Evolutionary conservation across 2,113 vertebrate genomes (phyloP).

Genomic region (Melanocharis versteri): DNA sequence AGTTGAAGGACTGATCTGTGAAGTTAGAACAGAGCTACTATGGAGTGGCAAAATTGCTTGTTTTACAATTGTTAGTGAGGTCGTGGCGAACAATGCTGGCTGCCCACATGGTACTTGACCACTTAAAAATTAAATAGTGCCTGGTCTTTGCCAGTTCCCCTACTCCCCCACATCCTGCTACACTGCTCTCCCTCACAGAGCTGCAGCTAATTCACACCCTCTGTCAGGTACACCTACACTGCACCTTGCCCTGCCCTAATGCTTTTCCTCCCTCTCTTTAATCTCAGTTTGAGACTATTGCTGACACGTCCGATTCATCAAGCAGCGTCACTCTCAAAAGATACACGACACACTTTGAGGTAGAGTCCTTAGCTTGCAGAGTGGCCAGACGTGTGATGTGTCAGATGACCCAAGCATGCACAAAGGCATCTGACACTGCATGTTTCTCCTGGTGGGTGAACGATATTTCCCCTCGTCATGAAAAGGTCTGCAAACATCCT

Average conservation of each 20-base stretch:
- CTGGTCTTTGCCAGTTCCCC: not conserved
- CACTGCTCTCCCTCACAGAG: not conserved
- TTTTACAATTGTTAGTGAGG: not conserved
- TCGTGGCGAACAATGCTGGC: not conserved
- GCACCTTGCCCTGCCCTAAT: not conserved
- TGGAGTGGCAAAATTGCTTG: not conserved
- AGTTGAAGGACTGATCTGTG: not conserved
- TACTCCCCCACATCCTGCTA: not conserved
- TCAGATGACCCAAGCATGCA: not conserved
- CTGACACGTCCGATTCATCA: conserved; percentile 83
- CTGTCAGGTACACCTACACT: not conserved
- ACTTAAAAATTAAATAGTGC: not conserved
- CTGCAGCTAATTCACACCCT: not conserved
- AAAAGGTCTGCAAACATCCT: not conserved
- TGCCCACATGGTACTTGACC: rapidly evolving
- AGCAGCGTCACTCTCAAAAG: conserved; percentile 91
- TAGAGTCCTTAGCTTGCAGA: conserved; percentile 64
- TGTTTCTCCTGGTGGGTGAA: not conserved
- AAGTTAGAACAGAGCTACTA: not conserved
- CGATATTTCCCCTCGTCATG: not conserved
- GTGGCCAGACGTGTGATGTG: not conserved
- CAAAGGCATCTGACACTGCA: not conserved
- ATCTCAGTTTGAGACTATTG: conserved; percentile 90
- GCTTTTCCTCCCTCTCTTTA: conserved; percentile 24
- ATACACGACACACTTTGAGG: conserved; percentile 88